Conservation (phyloP, 1,140 invertebrate genomes). For the Luehdorfia chinensis region DNA sequence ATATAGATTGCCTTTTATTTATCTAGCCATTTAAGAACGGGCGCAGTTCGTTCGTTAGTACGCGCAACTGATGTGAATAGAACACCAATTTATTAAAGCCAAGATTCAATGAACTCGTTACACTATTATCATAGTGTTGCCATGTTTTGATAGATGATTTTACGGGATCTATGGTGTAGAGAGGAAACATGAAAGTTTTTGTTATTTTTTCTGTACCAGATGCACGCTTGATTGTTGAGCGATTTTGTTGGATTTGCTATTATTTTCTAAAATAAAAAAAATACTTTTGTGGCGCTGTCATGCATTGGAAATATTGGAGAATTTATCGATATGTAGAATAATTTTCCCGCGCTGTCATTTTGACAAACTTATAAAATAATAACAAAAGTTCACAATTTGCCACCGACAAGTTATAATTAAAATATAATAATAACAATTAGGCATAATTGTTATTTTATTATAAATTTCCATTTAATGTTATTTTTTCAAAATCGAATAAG, state of each 20-base stretch:
- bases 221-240: not conserved
- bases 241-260: not conserved
- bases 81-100: conserved; percentile 4
- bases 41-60: no score
- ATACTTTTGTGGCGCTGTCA: no score
- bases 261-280: not conserved
- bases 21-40: not conserved
- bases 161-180: not conserved
- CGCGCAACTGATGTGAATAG: not conserved
- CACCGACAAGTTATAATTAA: no score
- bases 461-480: no score
- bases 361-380: no score
- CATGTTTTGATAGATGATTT: conserved; percentile 6
- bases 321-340: no score
- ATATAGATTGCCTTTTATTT: conserved; percentile 10
- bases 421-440: no score
- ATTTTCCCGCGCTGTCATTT: no score
- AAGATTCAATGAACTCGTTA: no score
- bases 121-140: not conserved
- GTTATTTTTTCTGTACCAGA: not conserved
- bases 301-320: no score
- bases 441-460: no score
- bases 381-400: no score
- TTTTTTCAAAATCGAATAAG: not conserved
- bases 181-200: not conserved